Evolutionary conservation across 2,888 invertebrate genomes (phyloP), one percentile per base, ranked within the genome.

Genomic region (Ophion costatus): DNA sequence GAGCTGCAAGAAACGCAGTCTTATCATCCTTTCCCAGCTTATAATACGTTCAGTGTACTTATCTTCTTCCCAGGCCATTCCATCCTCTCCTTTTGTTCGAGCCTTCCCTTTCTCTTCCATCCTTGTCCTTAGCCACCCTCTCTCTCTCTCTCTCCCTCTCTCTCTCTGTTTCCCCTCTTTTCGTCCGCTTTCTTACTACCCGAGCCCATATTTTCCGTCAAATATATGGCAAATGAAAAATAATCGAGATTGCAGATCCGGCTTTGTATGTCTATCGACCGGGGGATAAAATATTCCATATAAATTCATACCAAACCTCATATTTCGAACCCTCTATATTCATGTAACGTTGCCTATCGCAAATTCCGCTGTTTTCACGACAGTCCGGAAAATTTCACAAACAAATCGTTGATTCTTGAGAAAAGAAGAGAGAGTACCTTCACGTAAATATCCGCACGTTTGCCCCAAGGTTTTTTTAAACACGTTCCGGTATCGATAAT

Each of bases 11-110:
- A 82, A 78, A 82, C 84, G 56, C 67, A 77, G 80, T 78, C 89
- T 88, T 89, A 89, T 89, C 89, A 67, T 75, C 57, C 66, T 82
- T 80, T 82, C 59, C 83, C 89, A 89, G 88, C 86, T 83, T 74
- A 80, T 80, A 87, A 87, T 84, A 86, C 84, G 17, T 84, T 75
- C 75, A 42, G 38, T 74, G 70, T 75, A 71, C 51, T 75, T 75
- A 76, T 76, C 20, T 75, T 63, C 14, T 61, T 64, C 24, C 57
- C 51, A 38, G 38, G 38, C 38, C 38, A 6, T 38, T 38, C 24
- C 2, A 14, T 56, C 29, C 45, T 51, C 45, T 69, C 61, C 22
- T 38, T 38, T 38, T 38, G 38, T 38, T 38, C 38, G 38, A 38
- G 9, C 38, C 38, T 5, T 38, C 38, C 38, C 61, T 22, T 2